phyloP scores from a whole-genome alignment of 2,888 invertebrate species.

The Globia sparganii region DNA sequence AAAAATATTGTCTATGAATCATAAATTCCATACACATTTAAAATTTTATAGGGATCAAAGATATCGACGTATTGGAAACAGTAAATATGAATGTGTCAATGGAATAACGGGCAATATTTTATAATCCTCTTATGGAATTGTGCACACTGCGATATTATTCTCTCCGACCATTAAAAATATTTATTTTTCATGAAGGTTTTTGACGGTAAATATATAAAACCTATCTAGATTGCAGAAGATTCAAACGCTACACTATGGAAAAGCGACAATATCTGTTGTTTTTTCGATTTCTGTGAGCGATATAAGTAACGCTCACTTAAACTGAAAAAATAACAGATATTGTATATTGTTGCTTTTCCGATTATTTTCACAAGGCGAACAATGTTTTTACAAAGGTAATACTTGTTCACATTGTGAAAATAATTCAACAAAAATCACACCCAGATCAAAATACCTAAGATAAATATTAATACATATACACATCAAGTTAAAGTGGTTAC shows the following conservation, averaged over 20 bases:
- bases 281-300: no score
- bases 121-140: conserved; percentile 56
- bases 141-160: conserved; percentile 41
- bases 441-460: background rate
- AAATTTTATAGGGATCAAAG: conserved; percentile 8
- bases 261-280: background rate
- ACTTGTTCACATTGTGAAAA: background rate
- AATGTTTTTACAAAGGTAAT: no score
- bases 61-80: conserved; percentile 22
- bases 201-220: conserved; percentile 6
- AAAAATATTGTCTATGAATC: background rate
- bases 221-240: background rate
- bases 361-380: no score
- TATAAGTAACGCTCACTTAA: background rate
- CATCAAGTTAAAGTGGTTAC: background rate
- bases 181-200: conserved; percentile 9
- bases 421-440: no score
- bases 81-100: conserved; percentile 31
- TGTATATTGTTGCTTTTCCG: no score
- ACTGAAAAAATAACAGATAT: no score
- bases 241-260: background rate
- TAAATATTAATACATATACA: background rate
- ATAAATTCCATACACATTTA: background rate
- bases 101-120: conserved; percentile 45
- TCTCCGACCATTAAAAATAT: conserved; percentile 16